Percentiles rank a stretch among this genome's conserved stretches.
phyloP scores from a whole-genome alignment of 2,113 vertebrate species.

The Pseudorasbora parva region DNA sequence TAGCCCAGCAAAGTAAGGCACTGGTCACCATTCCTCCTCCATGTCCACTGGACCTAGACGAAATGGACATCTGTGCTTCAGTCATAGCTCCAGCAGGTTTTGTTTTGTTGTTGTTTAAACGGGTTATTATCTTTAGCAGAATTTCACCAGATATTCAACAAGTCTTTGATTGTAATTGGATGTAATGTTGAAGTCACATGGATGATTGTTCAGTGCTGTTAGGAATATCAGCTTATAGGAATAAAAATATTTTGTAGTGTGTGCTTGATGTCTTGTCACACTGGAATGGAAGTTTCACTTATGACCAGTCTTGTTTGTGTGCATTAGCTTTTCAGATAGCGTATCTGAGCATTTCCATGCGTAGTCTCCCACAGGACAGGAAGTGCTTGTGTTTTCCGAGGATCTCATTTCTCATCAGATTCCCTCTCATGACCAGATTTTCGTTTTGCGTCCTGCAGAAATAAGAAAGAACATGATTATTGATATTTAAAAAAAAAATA shows the following conservation, averaged over 20 bases:
- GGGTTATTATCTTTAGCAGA: not conserved
- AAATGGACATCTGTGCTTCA: conserved; percentile 30
- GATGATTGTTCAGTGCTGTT: not conserved
- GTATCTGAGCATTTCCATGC: conserved; percentile 8
- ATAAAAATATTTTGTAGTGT: not conserved
- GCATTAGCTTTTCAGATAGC: conserved; percentile 31
- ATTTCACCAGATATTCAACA: not conserved
- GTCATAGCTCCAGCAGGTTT: conserved; percentile 33
- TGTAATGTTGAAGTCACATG: conserved; percentile 11
- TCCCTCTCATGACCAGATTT: conserved; percentile 28
- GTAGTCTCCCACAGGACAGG: conserved; percentile 16
- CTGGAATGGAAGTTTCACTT: conserved; percentile 8
- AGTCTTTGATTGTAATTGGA: conserved; percentile 21
- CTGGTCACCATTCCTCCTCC: conserved; percentile 50
- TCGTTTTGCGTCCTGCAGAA: conserved; percentile 42
- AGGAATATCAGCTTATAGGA: conserved; percentile 3
- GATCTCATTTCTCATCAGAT: conserved; percentile 36
- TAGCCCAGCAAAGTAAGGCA: conserved; percentile 54
- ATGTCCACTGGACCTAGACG: conserved; percentile 10
- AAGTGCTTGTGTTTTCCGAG: not conserved
- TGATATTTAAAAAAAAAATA: conserved; percentile 19
- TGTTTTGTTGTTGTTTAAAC: not conserved
- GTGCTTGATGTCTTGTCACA: conserved; percentile 12
- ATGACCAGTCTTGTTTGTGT: conserved; percentile 23
- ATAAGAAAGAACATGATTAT: conserved; percentile 20